A percentile compares a stretch with the other conserved stretches of the same genome.
Evolutionary conservation across 2,797 vertebrate genomes (phyloP).

Genomic region (Emydoidea blandingii): DNA sequence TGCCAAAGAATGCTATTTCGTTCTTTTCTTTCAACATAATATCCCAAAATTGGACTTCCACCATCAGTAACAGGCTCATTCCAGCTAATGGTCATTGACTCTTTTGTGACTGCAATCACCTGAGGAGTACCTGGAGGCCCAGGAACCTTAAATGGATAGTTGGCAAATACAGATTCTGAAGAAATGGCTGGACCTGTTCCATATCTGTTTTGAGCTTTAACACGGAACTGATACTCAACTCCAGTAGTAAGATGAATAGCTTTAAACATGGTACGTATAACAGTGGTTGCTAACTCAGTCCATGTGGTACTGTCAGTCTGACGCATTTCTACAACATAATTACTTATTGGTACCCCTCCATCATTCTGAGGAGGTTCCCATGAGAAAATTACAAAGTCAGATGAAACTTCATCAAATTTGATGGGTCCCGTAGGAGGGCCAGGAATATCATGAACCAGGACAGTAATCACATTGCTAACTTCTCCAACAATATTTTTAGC

Average conservation of each 20-base stretch:
- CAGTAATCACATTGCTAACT: slow-evolving; percentile 90
- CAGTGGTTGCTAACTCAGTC: slow-evolving; percentile 90
- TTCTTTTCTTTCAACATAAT: slow-evolving; percentile 98
- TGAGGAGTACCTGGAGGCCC: slow-evolving; percentile 97
- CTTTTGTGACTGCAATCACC: slow-evolving; percentile 93
- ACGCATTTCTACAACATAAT: slow-evolving; percentile 94
- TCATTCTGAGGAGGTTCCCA: slow-evolving; percentile 97
- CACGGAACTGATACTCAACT: slow-evolving; percentile 95
- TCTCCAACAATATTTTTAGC: slow-evolving; percentile 96
- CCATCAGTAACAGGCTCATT: slow-evolving; percentile 96
- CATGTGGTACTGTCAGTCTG: slow-evolving; percentile 94
- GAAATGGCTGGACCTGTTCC: slow-evolving; percentile 92
- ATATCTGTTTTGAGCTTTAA: slow-evolving; percentile 98
- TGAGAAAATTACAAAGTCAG: slow-evolving; percentile 91
- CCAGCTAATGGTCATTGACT: slow-evolving; percentile 97
- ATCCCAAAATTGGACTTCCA: slow-evolving; percentile 96
- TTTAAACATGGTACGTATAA: slow-evolving; percentile 97
- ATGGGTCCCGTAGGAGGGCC: slow-evolving; percentile 96
- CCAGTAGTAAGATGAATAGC: slow-evolving; percentile 92
- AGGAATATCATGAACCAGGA: slow-evolving; percentile 97
- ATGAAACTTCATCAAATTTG: slow-evolving; percentile 94
- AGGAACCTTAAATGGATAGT: slow-evolving; percentile 96
- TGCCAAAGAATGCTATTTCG: slow-evolving; percentile 95
- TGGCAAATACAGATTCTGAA: slow-evolving; percentile 91
- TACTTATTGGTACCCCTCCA: slow-evolving; percentile 97